phyloP scores from a whole-genome alignment of 2,113 vertebrate genomes.

The Corythaixoides concolor region DNA sequence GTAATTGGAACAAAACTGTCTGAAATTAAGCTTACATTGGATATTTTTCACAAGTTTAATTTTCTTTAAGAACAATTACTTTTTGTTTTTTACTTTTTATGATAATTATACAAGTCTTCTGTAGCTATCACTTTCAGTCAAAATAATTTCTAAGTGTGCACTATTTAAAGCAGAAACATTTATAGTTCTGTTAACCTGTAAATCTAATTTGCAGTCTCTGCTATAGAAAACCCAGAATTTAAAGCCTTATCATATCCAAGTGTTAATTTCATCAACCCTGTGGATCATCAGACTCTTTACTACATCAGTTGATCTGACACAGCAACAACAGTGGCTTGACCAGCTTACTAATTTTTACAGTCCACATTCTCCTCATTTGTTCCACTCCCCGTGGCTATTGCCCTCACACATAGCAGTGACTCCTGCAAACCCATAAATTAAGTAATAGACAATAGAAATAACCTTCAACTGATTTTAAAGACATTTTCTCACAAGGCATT shows the following conservation, averaged over 20 bases:
- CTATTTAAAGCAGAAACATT: not conserved
- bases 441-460: not conserved
- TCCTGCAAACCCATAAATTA: not conserved
- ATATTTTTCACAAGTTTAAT: not conserved
- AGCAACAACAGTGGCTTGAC: not conserved
- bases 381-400: not conserved
- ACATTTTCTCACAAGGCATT: not conserved
- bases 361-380: not conserved
- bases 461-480: not conserved
- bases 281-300: not conserved
- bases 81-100: not conserved
- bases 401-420: not conserved
- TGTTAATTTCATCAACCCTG: not conserved
- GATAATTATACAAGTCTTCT: not conserved
- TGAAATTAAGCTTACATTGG: not conserved
- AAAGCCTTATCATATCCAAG: not conserved
- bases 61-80: not conserved
- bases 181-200: not conserved
- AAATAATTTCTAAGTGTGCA: not conserved
- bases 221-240: not conserved
- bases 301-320: not conserved
- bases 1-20: constrained; percentile 6
- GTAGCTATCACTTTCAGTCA: not conserved
- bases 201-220: not conserved
- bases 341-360: not conserved